Evolutionary conservation across 2,113 vertebrate species (phyloP).

Genomic region (Entomyzon cyanotis): DNA sequence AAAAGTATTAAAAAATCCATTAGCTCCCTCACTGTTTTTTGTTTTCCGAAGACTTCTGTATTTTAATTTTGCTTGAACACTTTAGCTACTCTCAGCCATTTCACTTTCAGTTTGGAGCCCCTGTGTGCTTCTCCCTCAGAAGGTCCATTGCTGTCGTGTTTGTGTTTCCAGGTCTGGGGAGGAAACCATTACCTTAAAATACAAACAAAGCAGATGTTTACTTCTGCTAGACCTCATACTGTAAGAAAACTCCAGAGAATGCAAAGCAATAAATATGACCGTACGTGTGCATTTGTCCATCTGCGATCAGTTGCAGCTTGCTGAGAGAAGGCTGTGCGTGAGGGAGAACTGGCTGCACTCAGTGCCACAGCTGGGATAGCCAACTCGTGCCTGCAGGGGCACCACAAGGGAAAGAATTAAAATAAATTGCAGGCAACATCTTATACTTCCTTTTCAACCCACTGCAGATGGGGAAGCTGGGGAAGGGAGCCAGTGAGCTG

Average conservation of each 20-base stretch:
- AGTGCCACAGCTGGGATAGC: not conserved
- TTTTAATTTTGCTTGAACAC: not conserved
- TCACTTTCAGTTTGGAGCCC: not conserved
- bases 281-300: not conserved
- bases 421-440: constrained; percentile 38
- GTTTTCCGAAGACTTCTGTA: not conserved
- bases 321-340: not conserved
- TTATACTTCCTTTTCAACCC: constrained; percentile 5
- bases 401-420: constrained; percentile 26
- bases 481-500: not conserved
- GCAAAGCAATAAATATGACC: not conserved
- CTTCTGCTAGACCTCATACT: constrained; percentile 55
- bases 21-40: not conserved
- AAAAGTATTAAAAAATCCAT: not conserved
- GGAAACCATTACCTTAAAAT: not conserved
- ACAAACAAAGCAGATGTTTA: constrained; percentile 63
- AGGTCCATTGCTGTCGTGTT: fast-evolving
- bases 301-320: not conserved
- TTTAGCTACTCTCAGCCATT: not conserved
- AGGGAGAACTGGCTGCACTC: not conserved
- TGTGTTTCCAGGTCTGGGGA: not conserved
- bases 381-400: constrained; percentile 36
- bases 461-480: not conserved
- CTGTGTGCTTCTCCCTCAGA: not conserved
- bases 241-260: constrained; percentile 12